These are phyloP conservation scores for Microctonus aethiopoides DNA, from an alignment of 2,888 invertebrate genomes.

Conservation along the genomic window DNA sequence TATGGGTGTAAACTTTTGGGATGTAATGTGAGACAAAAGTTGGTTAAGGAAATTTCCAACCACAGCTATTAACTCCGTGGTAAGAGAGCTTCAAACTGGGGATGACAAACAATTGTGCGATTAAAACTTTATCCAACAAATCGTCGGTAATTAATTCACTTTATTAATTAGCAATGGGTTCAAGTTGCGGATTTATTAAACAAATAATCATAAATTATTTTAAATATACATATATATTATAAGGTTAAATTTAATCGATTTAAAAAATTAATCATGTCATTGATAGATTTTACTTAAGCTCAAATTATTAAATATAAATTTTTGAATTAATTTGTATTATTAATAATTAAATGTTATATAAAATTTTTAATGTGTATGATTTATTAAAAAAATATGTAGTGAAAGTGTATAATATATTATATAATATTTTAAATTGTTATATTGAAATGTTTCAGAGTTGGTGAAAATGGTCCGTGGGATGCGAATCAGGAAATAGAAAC, in stretches of 20 bases:
- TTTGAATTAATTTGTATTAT: too few relatives aligned
- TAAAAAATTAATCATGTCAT: too few relatives aligned
- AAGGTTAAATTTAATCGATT: too few relatives aligned
- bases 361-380: background rate
- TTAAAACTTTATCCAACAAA: conserved; percentile 49
- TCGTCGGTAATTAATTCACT: conserved; percentile 50
- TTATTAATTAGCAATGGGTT: conserved; percentile 47
- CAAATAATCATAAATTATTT: background rate
- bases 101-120: conserved; percentile 13
- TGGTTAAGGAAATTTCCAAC: conserved; percentile 21
- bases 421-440: background rate
- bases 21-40: conserved; percentile 16
- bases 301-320: too few relatives aligned
- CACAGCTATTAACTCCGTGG: conserved; percentile 13
- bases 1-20: background rate
- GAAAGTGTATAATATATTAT: background rate
- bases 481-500: conserved; percentile 73
- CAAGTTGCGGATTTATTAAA: background rate
- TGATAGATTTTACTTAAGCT: too few relatives aligned
- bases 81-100: background rate
- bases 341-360: too few relatives aligned
- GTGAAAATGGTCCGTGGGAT: conserved; percentile 78
- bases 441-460: conserved; percentile 69
- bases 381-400: background rate
- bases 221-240: background rate